Evolutionary conservation across 1,140 invertebrate genomes (phyloP).

Genomic region (Xylocopa sonorina): DNA sequence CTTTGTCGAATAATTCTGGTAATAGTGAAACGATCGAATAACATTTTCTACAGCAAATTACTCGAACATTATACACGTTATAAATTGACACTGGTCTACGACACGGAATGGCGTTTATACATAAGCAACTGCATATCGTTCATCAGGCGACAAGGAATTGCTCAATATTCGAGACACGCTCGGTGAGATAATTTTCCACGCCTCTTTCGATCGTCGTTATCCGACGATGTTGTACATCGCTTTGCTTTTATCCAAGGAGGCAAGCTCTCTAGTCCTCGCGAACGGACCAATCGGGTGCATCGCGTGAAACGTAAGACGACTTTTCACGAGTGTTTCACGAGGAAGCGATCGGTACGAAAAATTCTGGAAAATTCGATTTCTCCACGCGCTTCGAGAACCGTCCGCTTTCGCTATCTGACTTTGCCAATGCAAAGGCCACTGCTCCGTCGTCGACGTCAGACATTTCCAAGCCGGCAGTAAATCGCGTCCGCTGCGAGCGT

Average conservation of each 20-base stretch:
- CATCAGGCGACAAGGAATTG: too few relatives aligned
- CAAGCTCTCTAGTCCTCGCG: background rate
- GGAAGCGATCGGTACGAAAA: background rate
- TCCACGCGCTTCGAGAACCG: background rate
- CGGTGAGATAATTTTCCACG: conserved; percentile 37
- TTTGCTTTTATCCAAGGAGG: conserved; percentile 17
- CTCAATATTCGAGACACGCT: conserved; percentile 21
- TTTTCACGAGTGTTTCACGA: background rate
- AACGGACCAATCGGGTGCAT: background rate
- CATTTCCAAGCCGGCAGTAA: conserved; percentile 41
- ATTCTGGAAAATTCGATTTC: background rate
- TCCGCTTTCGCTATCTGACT: conserved; percentile 54
- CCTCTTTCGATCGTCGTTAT: conserved; percentile 32
- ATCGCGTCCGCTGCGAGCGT: conserved; percentile 30
- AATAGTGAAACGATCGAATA: too few relatives aligned
- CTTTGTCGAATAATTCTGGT: too few relatives aligned
- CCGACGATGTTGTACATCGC: conserved; percentile 30
- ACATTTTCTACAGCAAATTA: too few relatives aligned
- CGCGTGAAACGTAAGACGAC: too few relatives aligned
- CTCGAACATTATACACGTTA: too few relatives aligned
- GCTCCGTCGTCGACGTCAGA: conserved; percentile 45
- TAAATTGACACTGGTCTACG: background rate
- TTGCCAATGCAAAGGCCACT: conserved; percentile 60
- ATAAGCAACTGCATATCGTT: too few relatives aligned
- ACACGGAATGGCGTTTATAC: background rate